Evolutionary conservation across 2,888 invertebrate genomes (phyloP), one percentile per base, ranked within the genome.

Genomic region (Drosophila seclusa): DNA sequence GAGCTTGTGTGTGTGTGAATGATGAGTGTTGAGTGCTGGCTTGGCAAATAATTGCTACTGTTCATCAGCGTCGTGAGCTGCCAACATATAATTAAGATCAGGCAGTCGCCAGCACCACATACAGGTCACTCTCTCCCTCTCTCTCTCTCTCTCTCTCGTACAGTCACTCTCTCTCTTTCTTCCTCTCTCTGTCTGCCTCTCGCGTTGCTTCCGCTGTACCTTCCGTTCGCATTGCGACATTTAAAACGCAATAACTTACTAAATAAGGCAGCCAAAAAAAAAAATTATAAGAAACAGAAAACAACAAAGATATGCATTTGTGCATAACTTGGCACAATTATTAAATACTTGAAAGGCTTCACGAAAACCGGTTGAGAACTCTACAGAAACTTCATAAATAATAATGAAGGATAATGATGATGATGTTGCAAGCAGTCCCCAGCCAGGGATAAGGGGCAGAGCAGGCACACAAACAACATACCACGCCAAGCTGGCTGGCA

Each of bases 391-490:
- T 76, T 77, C 77, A 80, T 82, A 80, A 82, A 82, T 81, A 82
- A 84, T 84, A 89, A 89, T 89, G 90, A 90, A 87, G 89, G 90
- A 89, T 90, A 90, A 89, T 89, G 90, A 89, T 90, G 87, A 82
- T 85, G 79, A 80, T 80, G 73, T 69, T 76, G 79, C 71, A 34
- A 70, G 68, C 63, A 48, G 64, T 38, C 73, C 21, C 7, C 21
- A 71, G 65, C 29, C 38, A 63, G 55, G 45, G 58, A 48, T 24
- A 18, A 55, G 18, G 45, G 21, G 34, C 36, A 42, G 57, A 38
- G 18, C 49, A 27, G 59, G 52, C 55, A 60, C 24, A 27, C 45
- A 50, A 50, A 3, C 27, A 40, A 27, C 57, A 71, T 50, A 64
- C 64, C 65, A 72, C 79, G 73, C 79, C 78, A 79, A 65, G 76